Conservation (phyloP, 2,888 invertebrate species). For the Cephonodes hylas region DNA sequence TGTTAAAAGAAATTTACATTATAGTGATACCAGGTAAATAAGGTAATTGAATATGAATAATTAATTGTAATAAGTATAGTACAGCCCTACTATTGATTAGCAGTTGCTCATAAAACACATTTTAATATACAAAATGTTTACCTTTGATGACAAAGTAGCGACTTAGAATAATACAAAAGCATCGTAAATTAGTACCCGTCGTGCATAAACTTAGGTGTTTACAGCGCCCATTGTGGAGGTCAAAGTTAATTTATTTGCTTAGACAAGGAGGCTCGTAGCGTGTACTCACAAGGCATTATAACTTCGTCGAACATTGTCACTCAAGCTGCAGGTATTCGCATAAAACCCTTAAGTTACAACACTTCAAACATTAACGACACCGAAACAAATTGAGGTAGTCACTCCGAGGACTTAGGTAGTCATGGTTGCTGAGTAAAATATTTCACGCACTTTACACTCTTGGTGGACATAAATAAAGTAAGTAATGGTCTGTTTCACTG, state of each 20-base stretch:
- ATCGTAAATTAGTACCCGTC: constrained; percentile 54
- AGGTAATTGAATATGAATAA: too few species aligned
- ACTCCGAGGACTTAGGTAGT: constrained; percentile 35
- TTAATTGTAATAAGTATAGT: neutral
- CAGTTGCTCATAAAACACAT: neutral
- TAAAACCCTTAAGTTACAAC: constrained; percentile 43
- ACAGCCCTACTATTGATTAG: neutral
- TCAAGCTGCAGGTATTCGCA: constrained; percentile 25
- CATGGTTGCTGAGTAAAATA: neutral
- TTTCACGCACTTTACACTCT: neutral
- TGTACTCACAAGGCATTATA: constrained; percentile 32
- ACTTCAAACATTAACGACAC: constrained; percentile 32
- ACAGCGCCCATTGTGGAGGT: constrained; percentile 53
- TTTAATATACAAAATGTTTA: constrained; percentile 18
- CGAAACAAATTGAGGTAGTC: constrained; percentile 38
- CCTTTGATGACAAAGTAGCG: constrained; percentile 32
- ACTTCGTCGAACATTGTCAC: constrained; percentile 35
- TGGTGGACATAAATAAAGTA: neutral
- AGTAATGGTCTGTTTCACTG: neutral
- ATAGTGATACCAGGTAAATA: too few species aligned
- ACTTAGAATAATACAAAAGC: constrained; percentile 26
- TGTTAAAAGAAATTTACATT: too few species aligned
- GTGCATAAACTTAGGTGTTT: constrained; percentile 64
- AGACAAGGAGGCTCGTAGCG: constrained; percentile 15
- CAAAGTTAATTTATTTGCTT: constrained; percentile 62